Percentiles rank a stretch among this genome's conserved stretches.
phyloP scores from a whole-genome alignment of 2,113 vertebrate species.

The Onychorhynchus coronatus region DNA sequence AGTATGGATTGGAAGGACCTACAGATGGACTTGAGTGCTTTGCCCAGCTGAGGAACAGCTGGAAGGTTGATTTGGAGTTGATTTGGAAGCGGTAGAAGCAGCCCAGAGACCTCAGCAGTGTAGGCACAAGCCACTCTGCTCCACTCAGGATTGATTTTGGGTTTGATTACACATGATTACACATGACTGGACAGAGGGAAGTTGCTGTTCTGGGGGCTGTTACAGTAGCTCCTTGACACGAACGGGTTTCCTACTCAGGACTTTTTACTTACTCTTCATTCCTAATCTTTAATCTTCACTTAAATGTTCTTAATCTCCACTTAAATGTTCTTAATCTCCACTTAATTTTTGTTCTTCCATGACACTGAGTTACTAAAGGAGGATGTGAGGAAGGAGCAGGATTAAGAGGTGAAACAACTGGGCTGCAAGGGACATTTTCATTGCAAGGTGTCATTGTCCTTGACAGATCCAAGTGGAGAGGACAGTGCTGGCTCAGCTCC shows the following conservation, averaged over 20 bases:
- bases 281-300: background rate
- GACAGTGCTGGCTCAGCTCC: background rate
- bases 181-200: background rate
- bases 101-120: background rate
- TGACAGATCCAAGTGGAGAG: background rate
- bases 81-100: background rate
- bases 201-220: background rate
- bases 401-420: background rate
- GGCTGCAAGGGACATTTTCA: background rate
- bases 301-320: background rate
- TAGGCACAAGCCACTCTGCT: background rate
- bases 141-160: background rate
- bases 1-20: accelerated
- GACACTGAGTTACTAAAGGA: background rate
- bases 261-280: background rate
- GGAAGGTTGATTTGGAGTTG: background rate
- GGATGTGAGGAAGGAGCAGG: background rate
- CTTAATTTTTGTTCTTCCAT: background rate
- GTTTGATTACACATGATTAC: background rate
- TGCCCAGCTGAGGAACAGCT: background rate
- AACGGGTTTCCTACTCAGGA: accelerated
- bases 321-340: background rate
- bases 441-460: background rate
- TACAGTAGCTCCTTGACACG: background rate
- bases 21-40: background rate